A percentile compares a stretch with the other conserved stretches of the same genome.
These are phyloP conservation scores for Meriones psammophilus DNA, from an alignment of 2,797 vertebrate genomes.

Conservation along the genomic window DNA sequence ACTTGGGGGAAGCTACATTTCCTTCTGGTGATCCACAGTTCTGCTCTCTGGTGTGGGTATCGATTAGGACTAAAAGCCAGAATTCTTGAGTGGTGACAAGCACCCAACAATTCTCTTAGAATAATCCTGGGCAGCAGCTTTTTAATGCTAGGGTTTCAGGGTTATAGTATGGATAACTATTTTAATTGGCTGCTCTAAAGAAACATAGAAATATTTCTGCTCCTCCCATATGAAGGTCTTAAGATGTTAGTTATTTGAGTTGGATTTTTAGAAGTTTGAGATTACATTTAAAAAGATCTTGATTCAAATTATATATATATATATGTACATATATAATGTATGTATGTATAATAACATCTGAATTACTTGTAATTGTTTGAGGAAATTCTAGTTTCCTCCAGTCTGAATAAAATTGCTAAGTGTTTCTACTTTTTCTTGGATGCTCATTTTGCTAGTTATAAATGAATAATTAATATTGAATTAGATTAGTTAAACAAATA, in stretches of 20 bases:
- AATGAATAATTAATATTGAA: conserved; percentile 69
- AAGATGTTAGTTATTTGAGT: conserved; percentile 56
- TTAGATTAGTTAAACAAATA: conserved; percentile 70
- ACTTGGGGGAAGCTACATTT: conserved; percentile 74
- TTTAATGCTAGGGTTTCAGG: conserved; percentile 57
- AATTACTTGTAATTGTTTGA: conserved; percentile 56
- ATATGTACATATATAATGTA: too few species aligned
- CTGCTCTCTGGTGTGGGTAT: conserved; percentile 57
- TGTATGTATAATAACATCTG: not conserved
- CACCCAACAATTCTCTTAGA: conserved; percentile 71
- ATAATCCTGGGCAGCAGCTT: conserved; percentile 49
- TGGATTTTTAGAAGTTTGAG: not conserved
- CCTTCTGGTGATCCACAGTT: conserved; percentile 74
- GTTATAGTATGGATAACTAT: conserved; percentile 48
- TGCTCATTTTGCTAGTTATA: conserved; percentile 26
- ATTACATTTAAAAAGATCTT: conserved; percentile 22
- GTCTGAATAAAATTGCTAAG: conserved; percentile 3
- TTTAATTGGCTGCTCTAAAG: conserved; percentile 61
- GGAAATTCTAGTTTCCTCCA: not conserved
- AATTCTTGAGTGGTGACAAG: conserved; percentile 71
- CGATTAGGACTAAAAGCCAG: conserved; percentile 73
- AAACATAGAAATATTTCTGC: conserved; percentile 2
- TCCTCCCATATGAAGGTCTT: not conserved
- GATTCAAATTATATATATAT: conserved; percentile 12
- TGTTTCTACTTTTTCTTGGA: conserved; percentile 55